These are phyloP conservation scores for Pteropus alecto DNA, from an alignment of 2,113 vertebrate genomes.

Conservation along the genomic window DNA sequence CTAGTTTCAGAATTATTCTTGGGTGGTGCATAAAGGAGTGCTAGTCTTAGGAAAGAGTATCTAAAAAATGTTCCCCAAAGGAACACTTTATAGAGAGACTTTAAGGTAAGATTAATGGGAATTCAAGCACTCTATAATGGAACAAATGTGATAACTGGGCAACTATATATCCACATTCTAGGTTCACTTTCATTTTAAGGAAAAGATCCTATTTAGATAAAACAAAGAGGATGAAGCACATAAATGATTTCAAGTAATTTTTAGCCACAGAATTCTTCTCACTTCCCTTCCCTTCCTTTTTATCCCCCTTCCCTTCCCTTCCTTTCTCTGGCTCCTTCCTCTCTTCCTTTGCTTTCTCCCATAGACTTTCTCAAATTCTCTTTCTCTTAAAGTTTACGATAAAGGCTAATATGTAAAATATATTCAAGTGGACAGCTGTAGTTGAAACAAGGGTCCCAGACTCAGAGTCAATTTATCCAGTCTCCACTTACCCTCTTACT, in stretches of 20 bases:
- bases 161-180: not conserved
- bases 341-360: not conserved
- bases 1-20: not conserved
- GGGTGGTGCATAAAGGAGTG: not conserved
- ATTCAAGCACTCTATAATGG: not conserved
- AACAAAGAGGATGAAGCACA: not conserved
- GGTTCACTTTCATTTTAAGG: not conserved
- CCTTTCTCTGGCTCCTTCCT: not conserved
- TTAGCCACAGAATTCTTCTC: not conserved
- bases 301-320: not conserved
- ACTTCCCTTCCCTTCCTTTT: not conserved
- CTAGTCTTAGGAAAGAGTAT: not conserved
- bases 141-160: not conserved
- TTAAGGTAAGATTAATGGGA: not conserved
- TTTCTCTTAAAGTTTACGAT: not conserved
- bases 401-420: not conserved
- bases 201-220: not conserved
- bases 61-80: not conserved
- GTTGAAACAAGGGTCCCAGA: not conserved
- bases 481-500: not conserved
- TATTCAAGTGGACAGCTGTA: not conserved
- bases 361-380: not conserved
- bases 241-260: not conserved
- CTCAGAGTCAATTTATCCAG: not conserved
- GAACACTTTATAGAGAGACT: not conserved